Evolutionary conservation across 2,888 invertebrate genomes (phyloP), one percentile per base, ranked within the genome.

Genomic region (Zelleria hepariella): DNA sequence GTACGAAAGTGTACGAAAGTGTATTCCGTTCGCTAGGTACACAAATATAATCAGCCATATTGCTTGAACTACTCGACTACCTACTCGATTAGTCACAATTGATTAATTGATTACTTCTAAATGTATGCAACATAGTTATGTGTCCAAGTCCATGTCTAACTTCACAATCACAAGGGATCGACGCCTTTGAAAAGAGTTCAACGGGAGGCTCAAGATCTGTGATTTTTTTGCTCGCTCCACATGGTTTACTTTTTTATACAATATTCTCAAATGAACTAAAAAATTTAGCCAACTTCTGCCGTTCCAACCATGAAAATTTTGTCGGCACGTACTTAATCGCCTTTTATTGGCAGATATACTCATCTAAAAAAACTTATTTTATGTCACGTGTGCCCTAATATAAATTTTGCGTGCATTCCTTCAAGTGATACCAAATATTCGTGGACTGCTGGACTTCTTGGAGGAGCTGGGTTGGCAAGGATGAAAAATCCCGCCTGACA

Each of bases 101-200:
- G 10, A 15, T 2, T 42, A 42, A 10, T 42, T n/a, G 2, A 42
- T 6, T 42, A n/a, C 42, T 15, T 15, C 15, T 10, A 4, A 42
- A 42, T 42, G n/a, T 2, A n/a, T 2, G 42, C 42, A n/a, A 42
- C n/a, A 42, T n/a, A n/a, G n/a, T n/a, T n/a, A 4, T n/a, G 42
- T 4, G n/a, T 42, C 3, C 42, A 42, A n/a, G 15, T 2, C 10
- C n/a, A 15, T 15, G 6, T 42, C 10, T 42, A 42, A n/a, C n/a
- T n/a, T n/a, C n/a, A n/a, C n/a, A 6, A 42, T 42, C 42, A 21
- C 4, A 10, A 21, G 51, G 51, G 23, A 7, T n/a, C 23, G 21
- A 21, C 51, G 51, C 8, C 51, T 51, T 68, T 65, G 62, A 68
- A 68, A 70, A 72, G 70, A 70, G 60, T 67, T 70, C 69, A 70